Conservation (phyloP, 2,113 vertebrate genomes). For the Propithecus coquereli region DNA sequence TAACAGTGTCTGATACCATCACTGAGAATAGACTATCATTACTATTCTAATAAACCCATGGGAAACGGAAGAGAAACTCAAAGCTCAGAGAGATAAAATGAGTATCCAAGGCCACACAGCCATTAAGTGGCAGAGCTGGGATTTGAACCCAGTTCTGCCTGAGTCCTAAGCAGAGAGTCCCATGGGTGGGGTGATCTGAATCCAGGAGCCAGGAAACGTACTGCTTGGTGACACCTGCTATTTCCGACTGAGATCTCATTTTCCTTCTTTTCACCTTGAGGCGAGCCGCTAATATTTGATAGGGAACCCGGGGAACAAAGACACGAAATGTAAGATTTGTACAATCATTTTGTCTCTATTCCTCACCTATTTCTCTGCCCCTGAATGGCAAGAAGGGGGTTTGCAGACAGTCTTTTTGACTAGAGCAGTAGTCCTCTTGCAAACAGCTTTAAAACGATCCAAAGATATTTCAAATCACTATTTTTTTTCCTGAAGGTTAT, state of each 20-base stretch:
- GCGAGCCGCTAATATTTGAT: not conserved
- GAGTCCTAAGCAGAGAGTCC: not conserved
- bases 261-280: not conserved
- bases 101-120: not conserved
- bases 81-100: not conserved
- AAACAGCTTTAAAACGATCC: not conserved
- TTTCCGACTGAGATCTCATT: not conserved
- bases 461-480: not conserved
- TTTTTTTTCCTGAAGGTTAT: not conserved
- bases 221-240: not conserved
- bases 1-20: not conserved
- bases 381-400: not conserved
- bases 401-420: not conserved
- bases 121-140: not conserved
- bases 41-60: not conserved
- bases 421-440: not conserved
- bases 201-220: rapidly evolving
- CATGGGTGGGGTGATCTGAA: rapidly evolving
- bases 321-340: not conserved
- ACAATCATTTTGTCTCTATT: not conserved
- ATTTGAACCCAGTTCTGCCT: not conserved
- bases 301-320: not conserved
- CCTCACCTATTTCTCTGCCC: not conserved
- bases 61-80: not conserved
- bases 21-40: not conserved